Conservation (phyloP, 2,797 vertebrate genomes). For the Melanotaenia pygmaea region DNA sequence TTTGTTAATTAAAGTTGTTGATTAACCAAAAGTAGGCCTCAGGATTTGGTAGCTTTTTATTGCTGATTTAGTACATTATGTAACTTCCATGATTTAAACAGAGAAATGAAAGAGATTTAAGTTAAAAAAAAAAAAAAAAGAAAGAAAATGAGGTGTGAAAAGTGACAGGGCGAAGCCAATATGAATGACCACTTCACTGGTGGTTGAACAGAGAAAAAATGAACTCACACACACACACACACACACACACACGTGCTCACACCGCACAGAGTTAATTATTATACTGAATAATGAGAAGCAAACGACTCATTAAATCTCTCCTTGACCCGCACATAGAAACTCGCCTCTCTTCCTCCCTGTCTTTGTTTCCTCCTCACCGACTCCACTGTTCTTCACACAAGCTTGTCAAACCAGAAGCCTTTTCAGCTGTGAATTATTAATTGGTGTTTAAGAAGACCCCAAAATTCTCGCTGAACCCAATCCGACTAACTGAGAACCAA, state of each 20-base stretch:
- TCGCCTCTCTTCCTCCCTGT: slow-evolving; percentile 21
- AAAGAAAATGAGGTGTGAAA: not conserved
- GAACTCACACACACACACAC: not conserved
- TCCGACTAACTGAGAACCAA: not conserved
- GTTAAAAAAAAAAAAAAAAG: not conserved
- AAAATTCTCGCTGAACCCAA: slow-evolving; percentile 22
- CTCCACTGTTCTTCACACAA: slow-evolving; percentile 29
- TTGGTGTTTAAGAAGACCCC: slow-evolving; percentile 24
- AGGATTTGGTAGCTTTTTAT: not conserved
- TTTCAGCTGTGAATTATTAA: slow-evolving; percentile 58
- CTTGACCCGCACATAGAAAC: slow-evolving; percentile 64
- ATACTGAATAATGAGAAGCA: slow-evolving; percentile 73
- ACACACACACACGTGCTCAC: slow-evolving; percentile 33
- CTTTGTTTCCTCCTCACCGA: slow-evolving; percentile 33
- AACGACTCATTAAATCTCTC: slow-evolving; percentile 79
- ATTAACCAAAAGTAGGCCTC: not conserved
- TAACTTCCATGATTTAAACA: not conserved
- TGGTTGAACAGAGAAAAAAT: slow-evolving; percentile 4
- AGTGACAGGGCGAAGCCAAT: not conserved
- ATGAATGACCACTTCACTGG: slow-evolving; percentile 26
- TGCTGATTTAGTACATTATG: not conserved
- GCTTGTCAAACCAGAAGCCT: slow-evolving; percentile 37
- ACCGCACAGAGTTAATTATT: slow-evolving; percentile 64
- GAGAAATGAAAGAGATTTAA: not conserved
- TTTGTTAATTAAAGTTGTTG: not conserved